Percentiles rank a stretch among this genome's conserved stretches.
These are phyloP conservation scores for Entomobrya proxima DNA, from an alignment of 2,888 invertebrate species.

Conservation along the genomic window DNA sequence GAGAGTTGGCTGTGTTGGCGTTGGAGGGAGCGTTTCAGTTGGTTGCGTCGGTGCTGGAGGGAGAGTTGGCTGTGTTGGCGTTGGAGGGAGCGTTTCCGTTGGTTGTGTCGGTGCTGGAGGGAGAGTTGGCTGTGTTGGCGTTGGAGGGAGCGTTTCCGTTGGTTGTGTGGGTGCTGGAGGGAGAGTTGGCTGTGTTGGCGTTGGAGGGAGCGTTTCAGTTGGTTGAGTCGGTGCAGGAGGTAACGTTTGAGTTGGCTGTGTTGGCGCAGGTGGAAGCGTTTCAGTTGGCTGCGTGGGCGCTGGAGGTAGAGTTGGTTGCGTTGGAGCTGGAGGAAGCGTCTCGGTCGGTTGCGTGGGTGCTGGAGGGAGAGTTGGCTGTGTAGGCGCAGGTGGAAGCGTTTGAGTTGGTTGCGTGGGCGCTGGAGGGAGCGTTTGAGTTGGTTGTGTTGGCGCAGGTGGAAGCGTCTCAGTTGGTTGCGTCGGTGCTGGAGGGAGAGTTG, in stretches of 20 bases:
- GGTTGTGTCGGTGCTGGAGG: constrained; percentile 6
- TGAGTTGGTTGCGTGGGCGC: neutral
- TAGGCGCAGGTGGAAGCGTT: constrained; percentile 11
- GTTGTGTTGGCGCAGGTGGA: neutral
- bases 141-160: too few relatives aligned
- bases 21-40: constrained; percentile 24
- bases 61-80: constrained; percentile 26
- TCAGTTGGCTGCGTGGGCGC: constrained; percentile 8
- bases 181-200: constrained; percentile 9
- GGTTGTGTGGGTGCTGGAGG: too few relatives aligned
- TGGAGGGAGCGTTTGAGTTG: constrained; percentile 9
- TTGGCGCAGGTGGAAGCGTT: neutral
- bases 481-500: neutral
- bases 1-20: too few relatives aligned
- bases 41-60: neutral
- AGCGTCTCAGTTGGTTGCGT: constrained; percentile 8
- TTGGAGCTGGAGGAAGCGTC: constrained; percentile 32
- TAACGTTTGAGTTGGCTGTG: neutral
- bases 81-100: neutral
- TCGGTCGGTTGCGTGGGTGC: neutral
- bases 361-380: constrained; percentile 22
- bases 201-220: constrained; percentile 10
- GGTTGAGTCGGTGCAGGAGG: neutral
- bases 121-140: too few relatives aligned
- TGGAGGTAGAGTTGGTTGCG: too few relatives aligned